phyloP scores from a whole-genome alignment of 1,140 invertebrate genomes.

The Mycetomoellerius zeteki region DNA sequence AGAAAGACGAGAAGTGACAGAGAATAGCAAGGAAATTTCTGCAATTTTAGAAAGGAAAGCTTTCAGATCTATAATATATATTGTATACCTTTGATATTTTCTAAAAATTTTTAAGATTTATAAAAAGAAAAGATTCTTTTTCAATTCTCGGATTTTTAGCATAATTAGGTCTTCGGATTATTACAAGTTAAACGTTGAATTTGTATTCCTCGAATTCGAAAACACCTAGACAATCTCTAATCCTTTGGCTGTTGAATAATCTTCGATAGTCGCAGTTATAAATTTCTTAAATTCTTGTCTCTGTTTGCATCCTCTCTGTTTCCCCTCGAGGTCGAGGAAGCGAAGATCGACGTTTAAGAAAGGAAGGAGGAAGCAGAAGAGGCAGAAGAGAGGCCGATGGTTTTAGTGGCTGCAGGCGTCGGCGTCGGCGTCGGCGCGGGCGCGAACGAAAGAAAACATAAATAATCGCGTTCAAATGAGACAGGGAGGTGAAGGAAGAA shows the following conservation, averaged over 20 bases:
- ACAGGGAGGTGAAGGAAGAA: conserved; percentile 76
- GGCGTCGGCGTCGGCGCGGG: conserved; percentile 74
- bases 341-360: conserved; percentile 45
- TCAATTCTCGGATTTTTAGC: not conserved
- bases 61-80: no score
- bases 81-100: not conserved
- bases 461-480: conserved; percentile 88
- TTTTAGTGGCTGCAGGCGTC: conserved; percentile 86
- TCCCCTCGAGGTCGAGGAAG: conserved; percentile 14
- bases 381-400: conserved; percentile 69
- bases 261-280: not conserved
- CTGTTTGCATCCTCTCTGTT: conserved; percentile 10
- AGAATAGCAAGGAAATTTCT: not conserved
- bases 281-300: not conserved
- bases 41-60: not conserved
- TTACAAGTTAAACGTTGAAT: not conserved
- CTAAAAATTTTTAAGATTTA: not conserved
- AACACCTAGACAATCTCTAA: not conserved
- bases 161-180: not conserved
- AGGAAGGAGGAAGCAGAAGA: conserved; percentile 20
- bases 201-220: not conserved
- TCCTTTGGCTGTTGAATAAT: not conserved
- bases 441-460: conserved; percentile 86
- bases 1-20: not conserved
- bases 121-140: not conserved